Conservation (phyloP, 2,888 invertebrate species). For the Ormia ochracea region DNA sequence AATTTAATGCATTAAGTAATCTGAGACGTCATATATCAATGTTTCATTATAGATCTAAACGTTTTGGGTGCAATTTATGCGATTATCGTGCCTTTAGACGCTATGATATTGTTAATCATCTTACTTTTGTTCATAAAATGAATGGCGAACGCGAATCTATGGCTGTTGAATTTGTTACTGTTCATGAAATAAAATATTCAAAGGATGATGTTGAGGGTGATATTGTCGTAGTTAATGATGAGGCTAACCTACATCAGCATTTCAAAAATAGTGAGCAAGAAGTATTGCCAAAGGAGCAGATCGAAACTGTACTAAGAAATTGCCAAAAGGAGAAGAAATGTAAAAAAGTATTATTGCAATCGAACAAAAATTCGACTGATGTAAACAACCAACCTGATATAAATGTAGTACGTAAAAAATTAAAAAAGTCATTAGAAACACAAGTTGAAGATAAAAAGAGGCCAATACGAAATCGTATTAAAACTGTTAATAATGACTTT, state of each 20-base stretch:
- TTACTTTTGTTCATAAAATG: slow-evolving; percentile 81
- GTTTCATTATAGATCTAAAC: slow-evolving; percentile 78
- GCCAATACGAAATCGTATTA: slow-evolving; percentile 82
- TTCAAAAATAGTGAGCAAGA: neutral
- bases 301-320: neutral
- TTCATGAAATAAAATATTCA: slow-evolving; percentile 72
- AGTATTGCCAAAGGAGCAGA: neutral
- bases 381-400: slow-evolving; percentile 23
- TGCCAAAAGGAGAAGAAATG: slow-evolving; percentile 33
- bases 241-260: slow-evolving; percentile 32
- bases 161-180: slow-evolving; percentile 73
- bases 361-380: neutral
- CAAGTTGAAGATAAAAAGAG: slow-evolving; percentile 71
- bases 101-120: slow-evolving; percentile 82
- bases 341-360: slow-evolving; percentile 22
- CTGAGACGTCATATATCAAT: slow-evolving; percentile 76
- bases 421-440: slow-evolving; percentile 31
- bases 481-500: slow-evolving; percentile 83
- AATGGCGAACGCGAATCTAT: slow-evolving; percentile 78
- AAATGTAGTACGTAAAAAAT: slow-evolving; percentile 32
- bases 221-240: slow-evolving; percentile 71
- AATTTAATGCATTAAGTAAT: slow-evolving; percentile 75
- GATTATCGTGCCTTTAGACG: slow-evolving; percentile 83
- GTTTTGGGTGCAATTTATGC: slow-evolving; percentile 87
- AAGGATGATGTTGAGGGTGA: slow-evolving; percentile 75